Percentiles rank a stretch among this genome's conserved stretches.
Conservation (phyloP, 2,113 vertebrate species). For the Urocitellus parryii region DNA sequence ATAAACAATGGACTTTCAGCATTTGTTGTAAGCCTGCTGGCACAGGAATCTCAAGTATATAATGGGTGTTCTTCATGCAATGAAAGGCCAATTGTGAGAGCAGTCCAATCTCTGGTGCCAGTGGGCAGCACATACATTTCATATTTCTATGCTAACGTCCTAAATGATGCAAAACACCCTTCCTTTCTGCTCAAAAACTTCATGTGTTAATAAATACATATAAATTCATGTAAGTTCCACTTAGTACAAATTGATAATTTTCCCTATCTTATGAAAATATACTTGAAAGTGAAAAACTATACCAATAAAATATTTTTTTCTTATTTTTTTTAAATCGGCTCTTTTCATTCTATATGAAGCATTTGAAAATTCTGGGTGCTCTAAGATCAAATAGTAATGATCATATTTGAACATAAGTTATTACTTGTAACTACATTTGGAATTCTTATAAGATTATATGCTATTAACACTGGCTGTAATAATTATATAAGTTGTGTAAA, state of each 20-base stretch:
- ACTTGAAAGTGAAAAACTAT: constrained; percentile 42
- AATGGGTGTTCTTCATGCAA: constrained; percentile 48
- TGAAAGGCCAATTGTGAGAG: constrained; percentile 56
- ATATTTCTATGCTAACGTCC: constrained; percentile 53
- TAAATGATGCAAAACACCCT: constrained; percentile 49
- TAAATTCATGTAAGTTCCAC: neutral
- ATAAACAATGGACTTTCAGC: constrained; percentile 47
- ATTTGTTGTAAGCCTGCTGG: constrained; percentile 41
- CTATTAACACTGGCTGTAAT: neutral
- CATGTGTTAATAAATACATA: constrained; percentile 34
- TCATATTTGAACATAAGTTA: neutral
- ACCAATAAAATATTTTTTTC: constrained; percentile 16
- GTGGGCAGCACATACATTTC: constrained; percentile 42
- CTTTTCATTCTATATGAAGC: neutral
- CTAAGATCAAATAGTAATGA: neutral
- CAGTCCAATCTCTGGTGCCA: constrained; percentile 42
- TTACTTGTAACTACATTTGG: neutral
- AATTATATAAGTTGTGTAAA: neutral
- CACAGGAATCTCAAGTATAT: constrained; percentile 29
- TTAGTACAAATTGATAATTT: constrained; percentile 26
- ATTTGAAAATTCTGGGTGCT: neutral
- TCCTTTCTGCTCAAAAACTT: constrained; percentile 12
- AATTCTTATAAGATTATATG: neutral
- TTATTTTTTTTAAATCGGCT: constrained; percentile 13
- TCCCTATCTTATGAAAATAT: constrained; percentile 11